Evolutionary conservation across 2,113 vertebrate species (phyloP).

Genomic region (Trematomus loennbergii): DNA sequence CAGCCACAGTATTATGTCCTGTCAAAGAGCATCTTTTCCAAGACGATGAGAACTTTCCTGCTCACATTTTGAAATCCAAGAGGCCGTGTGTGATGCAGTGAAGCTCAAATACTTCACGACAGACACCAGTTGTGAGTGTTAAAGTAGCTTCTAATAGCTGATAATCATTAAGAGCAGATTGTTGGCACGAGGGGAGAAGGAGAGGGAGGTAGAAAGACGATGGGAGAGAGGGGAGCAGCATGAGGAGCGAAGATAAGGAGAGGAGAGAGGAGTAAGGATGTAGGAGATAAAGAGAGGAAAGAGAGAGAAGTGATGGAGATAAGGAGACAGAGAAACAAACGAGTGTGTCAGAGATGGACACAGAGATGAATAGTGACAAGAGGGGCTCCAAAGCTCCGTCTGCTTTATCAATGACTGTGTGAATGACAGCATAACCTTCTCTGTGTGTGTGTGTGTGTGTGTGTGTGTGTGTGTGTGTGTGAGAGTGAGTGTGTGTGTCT

Average conservation of each 20-base stretch:
- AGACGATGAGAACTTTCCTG: slow-evolving; percentile 8
- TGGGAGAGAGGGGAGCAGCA: slow-evolving; percentile 15
- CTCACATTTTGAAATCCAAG: background rate
- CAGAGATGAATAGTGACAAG: slow-evolving; percentile 78
- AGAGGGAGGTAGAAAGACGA: slow-evolving; percentile 35
- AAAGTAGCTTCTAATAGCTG: slow-evolving; percentile 62
- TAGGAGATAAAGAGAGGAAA: slow-evolving; percentile 58
- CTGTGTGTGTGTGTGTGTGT: slow-evolving; percentile 47
- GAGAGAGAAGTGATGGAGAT: slow-evolving; percentile 72
- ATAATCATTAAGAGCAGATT: slow-evolving; percentile 60
- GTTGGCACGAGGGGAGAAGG: slow-evolving; percentile 48
- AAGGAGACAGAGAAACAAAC: slow-evolving; percentile 73
- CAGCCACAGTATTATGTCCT: background rate
- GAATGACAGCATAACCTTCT: slow-evolving; percentile 82
- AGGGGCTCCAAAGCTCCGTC: slow-evolving; percentile 72
- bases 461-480: slow-evolving; percentile 24
- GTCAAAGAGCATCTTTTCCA: background rate
- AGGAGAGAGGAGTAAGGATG: slow-evolving; percentile 66
- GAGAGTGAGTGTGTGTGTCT: too few species aligned
- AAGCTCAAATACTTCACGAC: slow-evolving; percentile 14
- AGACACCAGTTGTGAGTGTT: slow-evolving; percentile 49
- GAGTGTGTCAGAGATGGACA: slow-evolving; percentile 76
- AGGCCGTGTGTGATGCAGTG: background rate
- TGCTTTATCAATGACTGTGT: slow-evolving; percentile 73
- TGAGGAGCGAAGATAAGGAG: slow-evolving; percentile 57